phyloP scores from a whole-genome alignment of 37 sponge, comb jelly and placozoan species.

The Tethya wilhelma region DNA sequence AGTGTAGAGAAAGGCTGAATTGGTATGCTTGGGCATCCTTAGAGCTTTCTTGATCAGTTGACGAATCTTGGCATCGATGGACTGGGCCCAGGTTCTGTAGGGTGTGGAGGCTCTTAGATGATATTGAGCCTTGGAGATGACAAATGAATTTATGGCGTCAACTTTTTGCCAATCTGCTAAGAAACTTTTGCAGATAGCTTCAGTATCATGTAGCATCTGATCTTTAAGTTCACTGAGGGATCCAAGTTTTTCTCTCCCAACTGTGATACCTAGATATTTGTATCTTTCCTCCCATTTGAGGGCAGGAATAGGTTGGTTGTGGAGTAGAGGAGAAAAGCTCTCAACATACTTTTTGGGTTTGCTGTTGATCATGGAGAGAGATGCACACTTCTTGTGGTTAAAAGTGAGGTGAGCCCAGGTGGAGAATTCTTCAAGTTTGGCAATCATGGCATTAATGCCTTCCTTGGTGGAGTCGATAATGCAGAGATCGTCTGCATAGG shows the following conservation, averaged over 20 bases:
- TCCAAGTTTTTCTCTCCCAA: not conserved
- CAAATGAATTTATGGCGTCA: slow-evolving; percentile 54
- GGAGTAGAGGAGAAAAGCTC: not conserved
- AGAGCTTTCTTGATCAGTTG: slow-evolving; percentile 9
- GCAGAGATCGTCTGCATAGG: slow-evolving; percentile 45
- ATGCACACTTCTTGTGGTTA: no score
- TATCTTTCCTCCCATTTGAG: slow-evolving; percentile 19
- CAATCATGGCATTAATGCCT: slow-evolving; percentile 10
- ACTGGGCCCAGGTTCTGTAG: slow-evolving; percentile 15
- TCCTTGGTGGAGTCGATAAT: not conserved
- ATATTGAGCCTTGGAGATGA: slow-evolving; percentile 15
- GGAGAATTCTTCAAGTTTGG: not conserved
- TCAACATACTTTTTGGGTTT: slow-evolving; percentile 11
- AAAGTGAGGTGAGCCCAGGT: slow-evolving; percentile 30
- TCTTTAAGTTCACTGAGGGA: not conserved
- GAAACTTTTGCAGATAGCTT: not conserved
- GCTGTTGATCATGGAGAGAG: no score
- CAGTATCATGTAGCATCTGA: not conserved
- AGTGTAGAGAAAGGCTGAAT: slow-evolving; percentile 33
- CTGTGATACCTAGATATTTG: slow-evolving; percentile 34
- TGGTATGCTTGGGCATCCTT: slow-evolving; percentile 21
- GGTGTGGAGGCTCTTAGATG: slow-evolving; percentile 10
- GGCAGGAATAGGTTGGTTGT: slow-evolving; percentile 7
- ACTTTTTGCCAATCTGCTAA: slow-evolving; percentile 66
- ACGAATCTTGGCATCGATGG: slow-evolving; percentile 7